Base-by-base conservation (phyloP, 1,140 invertebrate species). In the Pseudomyrmex cubaensis region DNA sequence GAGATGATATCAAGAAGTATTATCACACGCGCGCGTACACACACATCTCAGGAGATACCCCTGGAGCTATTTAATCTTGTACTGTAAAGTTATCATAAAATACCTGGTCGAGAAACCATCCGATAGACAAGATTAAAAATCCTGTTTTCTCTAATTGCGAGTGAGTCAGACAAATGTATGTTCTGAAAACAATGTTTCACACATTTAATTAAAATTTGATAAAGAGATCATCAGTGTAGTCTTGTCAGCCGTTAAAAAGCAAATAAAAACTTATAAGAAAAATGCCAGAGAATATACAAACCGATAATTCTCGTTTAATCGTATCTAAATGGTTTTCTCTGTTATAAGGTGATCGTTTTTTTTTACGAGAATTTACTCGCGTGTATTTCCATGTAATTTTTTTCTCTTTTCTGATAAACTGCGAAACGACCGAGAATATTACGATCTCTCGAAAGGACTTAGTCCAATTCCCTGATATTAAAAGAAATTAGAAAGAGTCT, bases 201-300 rank as follows among this genome's bases (percentile, higher is more conserved):
- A 62, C 63, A 75, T 75, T 75, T 75, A 75, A 62, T 75, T 50
- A 15, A 2, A 10, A 75, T 35, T 35, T 75, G 35, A 35, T 63
- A 76, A 52, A 2, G 3, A 1, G 3, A 1, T 35, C 10, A 7
- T 63, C 22, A 12, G 48, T 63, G n/a, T 1, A 10, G n/a, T 12
- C 12, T 17, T 64, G 46, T 44, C 12, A 63, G 22, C 0, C 5
- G 20, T 66, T 17, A 7, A 7, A 66, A 75, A 50, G 15, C 25
- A 13, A 12, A 57, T n/a, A 35, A 2, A 61, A 4, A 62, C 17
- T 2, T 5, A 35, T 2, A 12, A 46, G 2, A 2, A 61, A 46
- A 44, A 59, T 46, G 62, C 7, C 35, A 59, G 12, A 48, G 9
- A 61, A 15, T 48, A 74, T 20, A 61, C 20, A 48, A 5, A 35